Percentiles rank a stretch among this genome's conserved stretches.
Evolutionary conservation across 2,888 invertebrate species (phyloP).

Genomic region (Sacculina carcini): DNA sequence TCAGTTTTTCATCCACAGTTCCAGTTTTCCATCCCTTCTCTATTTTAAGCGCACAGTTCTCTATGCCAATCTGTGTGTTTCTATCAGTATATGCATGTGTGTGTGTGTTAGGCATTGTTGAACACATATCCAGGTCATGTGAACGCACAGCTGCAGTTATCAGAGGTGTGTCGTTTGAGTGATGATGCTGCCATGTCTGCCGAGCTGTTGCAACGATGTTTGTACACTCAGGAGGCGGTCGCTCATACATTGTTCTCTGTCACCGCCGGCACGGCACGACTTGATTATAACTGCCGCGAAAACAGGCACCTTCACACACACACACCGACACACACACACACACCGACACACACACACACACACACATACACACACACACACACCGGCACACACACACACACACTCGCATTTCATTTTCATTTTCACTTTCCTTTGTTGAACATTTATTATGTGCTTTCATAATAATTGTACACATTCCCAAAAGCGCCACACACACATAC

Average conservation of each 20-base stretch:
- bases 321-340: no score
- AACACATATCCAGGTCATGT: constrained; percentile 51
- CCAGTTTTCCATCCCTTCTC: no score
- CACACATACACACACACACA: no score
- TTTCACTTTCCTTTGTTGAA: no score
- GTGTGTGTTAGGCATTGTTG: constrained; percentile 36
- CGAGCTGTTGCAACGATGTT: constrained; percentile 46
- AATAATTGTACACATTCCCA: no score
- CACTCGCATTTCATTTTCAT: no score
- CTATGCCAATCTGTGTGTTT: background rate
- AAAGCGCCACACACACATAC: no score
- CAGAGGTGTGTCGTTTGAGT: constrained; percentile 47
- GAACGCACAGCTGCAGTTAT: constrained; percentile 48
- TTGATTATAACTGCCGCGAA: constrained; percentile 52
- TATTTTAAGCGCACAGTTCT: background rate
- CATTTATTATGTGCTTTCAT: no score
- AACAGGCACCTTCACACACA: no score
- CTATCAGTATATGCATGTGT: constrained; percentile 9
- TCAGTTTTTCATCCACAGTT: no score
- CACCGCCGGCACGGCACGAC: constrained; percentile 38
- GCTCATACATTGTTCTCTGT: constrained; percentile 55
- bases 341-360: no score
- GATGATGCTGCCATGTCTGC: constrained; percentile 53
- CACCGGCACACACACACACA: no score
- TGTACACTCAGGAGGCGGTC: constrained; percentile 46